Base-by-base conservation (phyloP, 2,113 vertebrate genomes). In the Myotis yumanensis region DNA sequence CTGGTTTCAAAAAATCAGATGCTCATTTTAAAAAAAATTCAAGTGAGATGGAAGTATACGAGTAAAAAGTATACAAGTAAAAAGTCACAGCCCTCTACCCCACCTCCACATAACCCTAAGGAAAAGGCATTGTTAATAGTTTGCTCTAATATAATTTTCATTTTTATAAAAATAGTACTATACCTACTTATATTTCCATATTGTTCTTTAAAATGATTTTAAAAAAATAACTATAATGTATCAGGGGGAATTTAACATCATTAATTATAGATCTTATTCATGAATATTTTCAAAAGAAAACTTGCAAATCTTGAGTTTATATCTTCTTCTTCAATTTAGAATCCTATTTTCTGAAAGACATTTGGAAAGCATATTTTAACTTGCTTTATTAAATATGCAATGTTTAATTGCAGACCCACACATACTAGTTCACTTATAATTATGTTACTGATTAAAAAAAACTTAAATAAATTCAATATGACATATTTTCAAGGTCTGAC, bases 271-370 rank as follows among this genome's bases (percentile, higher is more conserved):
- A 43, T 82, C 7, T 54, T 82, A 25, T 66, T 66, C 30, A 75
- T 54, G 69, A 54, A 75, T 35, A 73, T 83, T 89, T 79, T 92
- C 89, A 81, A 87, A 96, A 87, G 17, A 71, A 87, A 94, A 93
- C 69, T 84, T 77, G n/a, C 12, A 91, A 91, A 71, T 85, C n/a
- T 86, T 93, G 48, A 85, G 81, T 90, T 90, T 95, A 30, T 81
- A 62, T 54, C 11, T 72, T 30, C 51, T 72, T 30, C 22, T 86
- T 85, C 40, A 79, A 57, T 86, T 80, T 93, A 90, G 35, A 81
- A 48, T 46, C 35, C 35, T 72, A 80, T 25, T 48, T 80, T 86
- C 46, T 90, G 32, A 81, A 75, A 93, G 37, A 54, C 10, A 90
- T 46, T 72, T 1, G 51, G 68, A 75, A 84, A 93, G 15, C 75